Evolutionary conservation across 2,113 vertebrate species (phyloP), one percentile per base, ranked within the genome.

Genomic region (Theristicus caerulescens): DNA sequence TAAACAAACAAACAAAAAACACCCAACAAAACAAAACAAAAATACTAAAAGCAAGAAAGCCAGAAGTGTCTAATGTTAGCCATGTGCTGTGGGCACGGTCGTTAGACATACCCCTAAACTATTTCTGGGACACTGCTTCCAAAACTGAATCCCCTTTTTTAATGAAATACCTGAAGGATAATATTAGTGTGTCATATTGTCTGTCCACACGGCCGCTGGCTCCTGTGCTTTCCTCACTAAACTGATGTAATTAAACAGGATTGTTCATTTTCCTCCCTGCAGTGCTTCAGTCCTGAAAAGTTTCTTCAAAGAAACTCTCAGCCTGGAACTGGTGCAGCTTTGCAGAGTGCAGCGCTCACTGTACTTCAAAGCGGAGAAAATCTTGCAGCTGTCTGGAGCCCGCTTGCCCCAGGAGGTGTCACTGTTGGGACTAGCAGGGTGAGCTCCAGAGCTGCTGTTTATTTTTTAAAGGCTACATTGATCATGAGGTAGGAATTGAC

Each of bases 331-430:
- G 81, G 86, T 16, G 55, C 79, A 10, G 67, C 71, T 86, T 92
- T 67, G 80, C 36, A 67, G 34, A 70, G 69, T 4, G 64, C 38
- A 78, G 64, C 85, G 66, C 66, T 76, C 46, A 17, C 42, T 74
- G 74, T 55, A n/a, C 71, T 94, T 82, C 66, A 93, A 85, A 89
- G 95, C 80, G 15, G 31, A 79, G 85, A 65, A 90, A 96, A 95
- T 24, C 20, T 27, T 22, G 55, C 74, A 94, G 97, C 82, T 82
- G 76, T 13, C 85, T 65, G 96, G 85, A 62, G 84, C 93, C 87
- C 67, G 51, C 47, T 87, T 81, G 76, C 32, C 90, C 97, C 98
- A 97, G 97, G 97, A 98, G 98, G 98, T 97, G 98, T 98, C 98
- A 96, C 97, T 98, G 88, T 97, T 96, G 97, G 80, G 96, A 98